A percentile compares a stretch with the other conserved stretches of the same genome.
These are phyloP conservation scores for Trachymyrmex cornetzi DNA, from an alignment of 1,140 invertebrate species.

Conservation along the genomic window DNA sequence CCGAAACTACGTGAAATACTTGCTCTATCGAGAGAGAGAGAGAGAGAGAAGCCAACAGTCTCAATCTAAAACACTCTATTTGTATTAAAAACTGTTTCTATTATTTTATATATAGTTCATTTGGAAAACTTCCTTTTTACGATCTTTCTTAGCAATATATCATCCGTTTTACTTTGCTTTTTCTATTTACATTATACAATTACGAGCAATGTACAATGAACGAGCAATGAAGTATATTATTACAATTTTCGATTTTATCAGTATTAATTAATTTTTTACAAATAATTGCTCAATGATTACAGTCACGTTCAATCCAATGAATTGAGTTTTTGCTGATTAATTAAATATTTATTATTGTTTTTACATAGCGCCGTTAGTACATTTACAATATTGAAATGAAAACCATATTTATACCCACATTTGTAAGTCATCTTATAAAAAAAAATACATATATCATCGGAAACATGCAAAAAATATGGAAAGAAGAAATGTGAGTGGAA, in stretches of 20 bases:
- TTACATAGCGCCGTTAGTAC: neutral
- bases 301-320: neutral
- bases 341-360: neutral
- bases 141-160: neutral
- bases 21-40: too few relatives aligned
- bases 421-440: neutral
- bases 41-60: constrained; percentile 7
- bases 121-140: neutral
- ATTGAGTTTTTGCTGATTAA: neutral
- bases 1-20: constrained; percentile 48
- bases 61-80: neutral
- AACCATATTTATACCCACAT: neutral
- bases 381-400: neutral
- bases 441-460: constrained; percentile 1
- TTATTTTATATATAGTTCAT: neutral
- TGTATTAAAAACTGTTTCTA: neutral
- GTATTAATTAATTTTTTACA: neutral
- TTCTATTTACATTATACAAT: neutral
- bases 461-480: neutral
- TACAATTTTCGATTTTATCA: neutral
- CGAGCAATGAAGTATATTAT: neutral
- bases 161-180: neutral
- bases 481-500: neutral
- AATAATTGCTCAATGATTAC: neutral
- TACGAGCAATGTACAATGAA: neutral